Base-by-base conservation (phyloP, 1,140 invertebrate genomes). In the Drosophila subpulchrella region DNA sequence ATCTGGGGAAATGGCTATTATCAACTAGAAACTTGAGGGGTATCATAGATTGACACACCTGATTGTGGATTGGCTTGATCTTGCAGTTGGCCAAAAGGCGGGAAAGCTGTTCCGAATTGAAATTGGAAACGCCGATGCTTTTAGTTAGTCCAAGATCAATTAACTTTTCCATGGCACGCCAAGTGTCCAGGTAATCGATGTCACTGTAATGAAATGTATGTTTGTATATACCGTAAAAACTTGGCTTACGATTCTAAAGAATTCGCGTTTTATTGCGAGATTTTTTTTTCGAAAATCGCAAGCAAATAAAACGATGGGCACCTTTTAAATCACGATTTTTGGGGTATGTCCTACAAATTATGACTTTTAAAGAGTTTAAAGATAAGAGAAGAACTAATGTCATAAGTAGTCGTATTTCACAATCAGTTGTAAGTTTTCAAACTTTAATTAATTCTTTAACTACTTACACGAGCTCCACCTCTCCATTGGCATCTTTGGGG, bases 121-220 rank as follows among this genome's bases (percentile, higher is more conserved):
- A 98, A 92, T 98, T 98, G 24, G 96, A 97, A 1, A 98, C 75
- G 17, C 97, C 97, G 71, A 98, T 97, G 53, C 94, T 95, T 73
- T 94, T 95, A 0, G 94, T 93, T 36, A 97, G 92, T 15, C 96
- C 96, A 59, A 94, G 90, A 61, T 95, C 92, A 0, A 96, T 95
- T 46, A 95, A 94, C 61, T 95, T 93, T 90, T 97, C 97, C 94
- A 97, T 94, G 20, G 93, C 96, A 91, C 95, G 94, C 96, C 97
- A 98, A 2, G 97, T 97, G 46, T 97, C 96, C 3, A 96, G 78
- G 78, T 95, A 97, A 90, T 97, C 96, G 42, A 95, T 93, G 62
- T 95, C 92, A n/a, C 90, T 91, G 17, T 4, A 93, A 94, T 30
- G 6, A 13, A 1, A 27, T 24, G 12, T 0, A 20, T 11, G 2